Conservation (phyloP, 1,140 invertebrate genomes). For the Meloidogyne hapla region DNA sequence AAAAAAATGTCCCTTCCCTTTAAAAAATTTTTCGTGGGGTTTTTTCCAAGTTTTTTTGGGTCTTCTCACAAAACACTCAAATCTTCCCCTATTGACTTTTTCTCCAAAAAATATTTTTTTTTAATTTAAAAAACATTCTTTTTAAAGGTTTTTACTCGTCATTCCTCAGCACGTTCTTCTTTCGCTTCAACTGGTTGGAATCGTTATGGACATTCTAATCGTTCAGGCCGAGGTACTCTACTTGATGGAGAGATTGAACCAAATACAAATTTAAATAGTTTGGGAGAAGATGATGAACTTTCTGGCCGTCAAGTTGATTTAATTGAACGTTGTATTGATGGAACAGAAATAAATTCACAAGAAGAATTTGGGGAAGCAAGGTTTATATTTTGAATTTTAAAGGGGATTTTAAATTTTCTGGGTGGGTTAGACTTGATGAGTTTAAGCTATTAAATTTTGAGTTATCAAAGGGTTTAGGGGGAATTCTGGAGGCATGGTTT, state of each 20-base stretch:
- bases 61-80: too few species aligned
- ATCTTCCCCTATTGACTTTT: too few species aligned
- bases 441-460: too few species aligned
- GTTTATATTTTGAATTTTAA: conserved; percentile 23
- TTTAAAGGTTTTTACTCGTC: conserved; percentile 48
- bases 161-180: conserved; percentile 48
- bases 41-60: too few species aligned
- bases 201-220: conserved; percentile 45
- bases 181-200: conserved; percentile 52
- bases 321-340: conserved; percentile 4
- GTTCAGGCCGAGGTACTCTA: conserved; percentile 49
- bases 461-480: too few species aligned
- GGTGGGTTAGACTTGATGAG: too few species aligned
- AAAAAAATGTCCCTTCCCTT: too few species aligned
- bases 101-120: neutral
- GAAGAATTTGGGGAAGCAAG: neutral
- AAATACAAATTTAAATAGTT: conserved; percentile 35
- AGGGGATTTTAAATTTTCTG: conserved; percentile 35
- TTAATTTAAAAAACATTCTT: neutral
- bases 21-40: too few species aligned
- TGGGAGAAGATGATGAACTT: conserved; percentile 39
- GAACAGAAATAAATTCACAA: conserved; percentile 16
- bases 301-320: neutral
- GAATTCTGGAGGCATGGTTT: too few species aligned
- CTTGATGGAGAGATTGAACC: conserved; percentile 16